Conservation (phyloP, 2,888 invertebrate species). For the Linnaemya tessellans region DNA sequence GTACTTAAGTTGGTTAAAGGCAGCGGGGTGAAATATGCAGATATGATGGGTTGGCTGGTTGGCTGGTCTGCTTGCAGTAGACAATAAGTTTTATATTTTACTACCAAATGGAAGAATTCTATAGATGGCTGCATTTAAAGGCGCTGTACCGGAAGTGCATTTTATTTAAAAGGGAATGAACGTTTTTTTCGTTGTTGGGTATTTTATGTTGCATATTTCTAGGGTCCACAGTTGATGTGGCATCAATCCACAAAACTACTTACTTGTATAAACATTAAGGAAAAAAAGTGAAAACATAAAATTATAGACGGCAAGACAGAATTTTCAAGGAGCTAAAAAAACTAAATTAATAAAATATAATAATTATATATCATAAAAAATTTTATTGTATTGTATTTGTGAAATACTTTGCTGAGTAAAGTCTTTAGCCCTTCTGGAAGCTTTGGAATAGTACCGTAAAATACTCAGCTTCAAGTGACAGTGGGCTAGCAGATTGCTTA, state of each 20-base stretch:
- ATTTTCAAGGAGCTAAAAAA: background rate
- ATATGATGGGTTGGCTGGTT: no score
- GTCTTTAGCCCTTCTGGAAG: no score
- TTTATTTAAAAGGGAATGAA: conserved; percentile 61
- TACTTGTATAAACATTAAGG: conserved; percentile 50
- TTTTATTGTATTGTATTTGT: no score
- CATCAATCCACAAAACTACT: conserved; percentile 54
- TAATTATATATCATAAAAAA: no score
- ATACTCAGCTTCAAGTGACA: no score
- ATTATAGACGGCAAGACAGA: background rate
- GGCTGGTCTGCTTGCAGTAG: background rate
- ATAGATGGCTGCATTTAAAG: conserved; percentile 52
- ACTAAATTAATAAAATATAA: background rate
- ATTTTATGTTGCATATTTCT: conserved; percentile 21
- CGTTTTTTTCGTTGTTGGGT: background rate
- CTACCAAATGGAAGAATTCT: conserved; percentile 9
- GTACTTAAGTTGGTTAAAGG: background rate
- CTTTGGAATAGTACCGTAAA: no score
- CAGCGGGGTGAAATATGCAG: background rate
- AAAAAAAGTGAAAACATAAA: background rate
- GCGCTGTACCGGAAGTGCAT: conserved; percentile 69
- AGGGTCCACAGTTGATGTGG: conserved; percentile 20
- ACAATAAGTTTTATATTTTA: conserved; percentile 42
- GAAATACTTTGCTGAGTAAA: no score
- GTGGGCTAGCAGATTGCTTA: no score